Base-by-base conservation (phyloP, 2,888 invertebrate genomes). In the Heteropelma amictum region DNA sequence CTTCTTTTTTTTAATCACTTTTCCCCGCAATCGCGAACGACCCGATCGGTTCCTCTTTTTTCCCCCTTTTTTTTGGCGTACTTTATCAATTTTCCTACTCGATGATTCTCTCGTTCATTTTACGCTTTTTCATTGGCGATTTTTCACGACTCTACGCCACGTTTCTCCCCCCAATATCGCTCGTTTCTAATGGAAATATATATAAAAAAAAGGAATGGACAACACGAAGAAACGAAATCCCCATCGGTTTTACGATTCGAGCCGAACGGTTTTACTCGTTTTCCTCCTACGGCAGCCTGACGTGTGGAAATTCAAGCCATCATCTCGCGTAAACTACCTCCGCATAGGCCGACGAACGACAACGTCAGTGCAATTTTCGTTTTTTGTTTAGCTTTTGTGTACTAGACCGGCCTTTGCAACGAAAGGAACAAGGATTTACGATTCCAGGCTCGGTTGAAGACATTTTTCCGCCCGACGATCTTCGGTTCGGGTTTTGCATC, bases 301-400 rank as follows among this genome's bases (percentile, higher is more conserved):
- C n/a, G n/a, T n/a, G n/a, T n/a, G n/a, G n/a, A n/a, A n/a, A n/a
- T 56, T 14, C 54, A 23, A 47, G 61, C 65, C 47, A 38, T 49
- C 67, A n/a, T 71, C 53, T 54, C 60, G 38, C 28, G 40, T 35
- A 26, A 54, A 51, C 47, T 51, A 60, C 47, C 61, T 76, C 49
- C 67, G 73, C 78, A 69, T 79, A 79, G 79, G 79, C 79, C 79
- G 77, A 75, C 67, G 61, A 75, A 70, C 73, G 71, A 78, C 78
- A 79, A 79, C 76, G 79, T 78, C 78, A 51, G 63, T 69, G 51
- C 72, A 77, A 70, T 75, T 79, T 35, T 35, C 33, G 19, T 10
- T 35, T 61, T 14, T 33, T 21, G 3, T 47, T 42, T 47, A n/a
- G n/a, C 40, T 64, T 49, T 54, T 72, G 38, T 49, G 65, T 61